Conservation (phyloP, 1,140 invertebrate genomes). For the Epicauta chinensis region DNA sequence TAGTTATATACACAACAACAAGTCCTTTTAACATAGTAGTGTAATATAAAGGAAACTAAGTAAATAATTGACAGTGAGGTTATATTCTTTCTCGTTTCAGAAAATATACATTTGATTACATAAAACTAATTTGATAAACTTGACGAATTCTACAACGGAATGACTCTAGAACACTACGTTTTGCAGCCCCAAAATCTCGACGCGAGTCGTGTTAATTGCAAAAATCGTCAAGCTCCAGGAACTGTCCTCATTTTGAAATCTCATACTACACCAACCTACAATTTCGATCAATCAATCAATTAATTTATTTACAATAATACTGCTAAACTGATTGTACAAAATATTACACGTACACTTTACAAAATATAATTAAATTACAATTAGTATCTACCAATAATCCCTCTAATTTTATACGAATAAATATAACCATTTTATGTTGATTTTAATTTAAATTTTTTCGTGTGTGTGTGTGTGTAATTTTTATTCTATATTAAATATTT, state of each 20-base stretch:
- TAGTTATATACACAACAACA: constrained; percentile 31
- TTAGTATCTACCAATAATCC: constrained; percentile 8
- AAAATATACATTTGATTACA: constrained; percentile 18
- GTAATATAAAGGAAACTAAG: constrained; percentile 16
- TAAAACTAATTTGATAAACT: constrained; percentile 10
- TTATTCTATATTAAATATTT: constrained; percentile 17
- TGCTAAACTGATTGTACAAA: constrained; percentile 13
- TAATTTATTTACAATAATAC: constrained; percentile 13
- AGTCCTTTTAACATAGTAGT: constrained; percentile 20
- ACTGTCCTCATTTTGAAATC: too few relatives aligned
- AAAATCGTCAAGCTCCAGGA: too few relatives aligned
- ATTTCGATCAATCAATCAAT: too few relatives aligned
- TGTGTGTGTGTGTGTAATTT: too few relatives aligned
- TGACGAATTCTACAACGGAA: too few relatives aligned
- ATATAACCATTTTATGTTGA: constrained; percentile 19
- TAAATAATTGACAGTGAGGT: constrained; percentile 21
- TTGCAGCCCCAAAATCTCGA: too few relatives aligned
- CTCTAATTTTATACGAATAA: constrained; percentile 17
- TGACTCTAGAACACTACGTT: too few relatives aligned
- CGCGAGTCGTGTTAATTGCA: too few relatives aligned
- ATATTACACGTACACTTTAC: constrained; percentile 18
- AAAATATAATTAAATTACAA: constrained; percentile 5
- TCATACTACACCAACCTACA: too few relatives aligned
- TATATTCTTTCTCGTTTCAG: constrained; percentile 3
- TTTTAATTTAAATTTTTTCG: too few relatives aligned